Evolutionary conservation across 2,888 invertebrate species (phyloP).

Genomic region (Epistrophe grossulariae): DNA sequence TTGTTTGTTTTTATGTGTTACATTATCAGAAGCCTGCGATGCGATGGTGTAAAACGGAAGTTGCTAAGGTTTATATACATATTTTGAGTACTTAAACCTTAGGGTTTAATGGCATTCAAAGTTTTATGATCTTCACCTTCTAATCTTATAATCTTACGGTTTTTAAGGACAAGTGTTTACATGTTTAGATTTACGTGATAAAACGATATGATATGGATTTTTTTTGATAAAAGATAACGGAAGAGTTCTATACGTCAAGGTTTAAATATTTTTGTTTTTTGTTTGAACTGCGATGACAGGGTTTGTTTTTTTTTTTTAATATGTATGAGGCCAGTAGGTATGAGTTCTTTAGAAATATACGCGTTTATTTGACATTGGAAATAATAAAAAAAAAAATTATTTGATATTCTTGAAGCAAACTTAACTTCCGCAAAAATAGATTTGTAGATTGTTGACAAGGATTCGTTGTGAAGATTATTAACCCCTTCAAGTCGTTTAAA

Average conservation of each 20-base stretch:
- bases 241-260: conserved; percentile 27
- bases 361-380: too few relatives aligned
- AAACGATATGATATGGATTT: background rate
- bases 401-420: conserved; percentile 12
- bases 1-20: conserved; percentile 26
- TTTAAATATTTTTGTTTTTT: background rate
- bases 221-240: conserved; percentile 27
- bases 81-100: conserved; percentile 28
- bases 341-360: too few relatives aligned
- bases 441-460: background rate
- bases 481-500: background rate
- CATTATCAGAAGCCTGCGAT: conserved; percentile 39
- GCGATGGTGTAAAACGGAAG: conserved; percentile 60
- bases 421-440: background rate
- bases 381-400: background rate
- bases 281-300: background rate
- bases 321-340: conserved; percentile 8
- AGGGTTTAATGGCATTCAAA: conserved; percentile 52
- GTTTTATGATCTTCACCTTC: conserved; percentile 57
- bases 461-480: background rate
- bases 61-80: conserved; percentile 27
- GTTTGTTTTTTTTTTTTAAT: background rate
- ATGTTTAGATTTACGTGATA: background rate
- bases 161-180: background rate
- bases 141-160: conserved; percentile 33